A percentile compares a stretch with the other conserved stretches of the same genome.
phyloP scores from a whole-genome alignment of 2,797 vertebrate species.

The Silurus lanzhouensis region DNA sequence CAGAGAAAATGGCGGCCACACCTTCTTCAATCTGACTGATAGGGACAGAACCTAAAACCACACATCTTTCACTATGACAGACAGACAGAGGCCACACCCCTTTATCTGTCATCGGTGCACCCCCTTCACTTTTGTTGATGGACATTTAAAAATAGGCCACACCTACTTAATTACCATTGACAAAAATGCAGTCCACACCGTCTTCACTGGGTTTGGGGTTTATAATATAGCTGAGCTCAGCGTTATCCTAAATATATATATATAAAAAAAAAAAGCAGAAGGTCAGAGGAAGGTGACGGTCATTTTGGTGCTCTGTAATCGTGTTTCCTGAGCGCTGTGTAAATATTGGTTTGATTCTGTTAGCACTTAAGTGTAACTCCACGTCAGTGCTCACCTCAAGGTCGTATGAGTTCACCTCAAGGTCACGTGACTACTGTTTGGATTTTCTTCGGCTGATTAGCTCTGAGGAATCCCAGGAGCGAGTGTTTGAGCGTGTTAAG shows the following conservation, averaged over 20 bases:
- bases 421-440: no score
- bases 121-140: no score
- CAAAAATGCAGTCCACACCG: background rate
- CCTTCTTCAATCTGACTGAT: background rate
- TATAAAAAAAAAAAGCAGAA: background rate
- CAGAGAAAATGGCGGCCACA: background rate
- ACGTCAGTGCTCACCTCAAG: constrained; percentile 15
- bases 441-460: background rate
- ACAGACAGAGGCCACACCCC: background rate
- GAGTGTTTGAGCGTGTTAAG: background rate
- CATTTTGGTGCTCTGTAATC: background rate
- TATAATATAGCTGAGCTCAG: background rate
- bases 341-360: constrained; percentile 12
- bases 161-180: background rate
- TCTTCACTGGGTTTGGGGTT: background rate
- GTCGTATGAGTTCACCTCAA: background rate
- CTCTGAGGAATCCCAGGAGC: background rate
- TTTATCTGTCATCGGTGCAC: background rate
- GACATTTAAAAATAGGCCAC: background rate
- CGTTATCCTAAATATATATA: background rate
- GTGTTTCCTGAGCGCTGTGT: background rate
- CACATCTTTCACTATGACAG: background rate
- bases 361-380: background rate
- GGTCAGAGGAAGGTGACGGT: background rate
- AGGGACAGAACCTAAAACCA: background rate